Base-by-base conservation (phyloP, 2,113 vertebrate genomes). In the Microtus ochrogaster region DNA sequence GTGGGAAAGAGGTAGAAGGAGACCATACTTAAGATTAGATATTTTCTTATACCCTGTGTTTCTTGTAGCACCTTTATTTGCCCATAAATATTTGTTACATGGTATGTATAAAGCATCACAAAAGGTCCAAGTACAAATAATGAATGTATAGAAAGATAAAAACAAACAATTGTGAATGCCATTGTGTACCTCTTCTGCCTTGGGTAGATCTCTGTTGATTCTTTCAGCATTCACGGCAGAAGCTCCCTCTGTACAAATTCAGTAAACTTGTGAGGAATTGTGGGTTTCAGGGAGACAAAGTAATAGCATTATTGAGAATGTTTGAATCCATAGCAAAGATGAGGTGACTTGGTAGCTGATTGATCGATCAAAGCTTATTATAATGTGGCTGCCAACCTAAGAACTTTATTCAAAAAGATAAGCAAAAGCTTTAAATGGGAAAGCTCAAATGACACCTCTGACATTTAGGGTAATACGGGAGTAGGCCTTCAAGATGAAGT, bases 401-500 rank as follows among this genome's bases (percentile, higher is more conserved):
- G 49, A 90, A 82, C 92, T 87, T 85, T 72, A 12, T 95, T 77
- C 77, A 96, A 97, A 14, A 96, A 97, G 11, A 65, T 70, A 0
- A 52, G 89, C 33, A n/a, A 44, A 96, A 77, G 85, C 30, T 93
- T 95, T 78, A 94, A 89, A 90, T 87, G 26, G 0, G 0, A 94
- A 92, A 79, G 81, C 44, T 90, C 13, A 21, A 92, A 89, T 72
- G 11, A 98, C 52, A 92, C 19, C 63, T 92, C 3, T 94, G 83
- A 78, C 30, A 74, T 1, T 82, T 21, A 30, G 82, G 9, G 91
- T 44, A 0, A 78, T 68, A 7, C 26, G 73, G 47, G 72, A 52
- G 30, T 92, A 96, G 17, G 88, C 81, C 85, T 96, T 96, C 78
- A 30, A 41, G 2, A 0, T 95, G 78, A 90, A 41, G 77, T 12